These are phyloP conservation scores for Xiphorhynchus elegans DNA, from an alignment of 2,113 vertebrate genomes.

Conservation along the genomic window DNA sequence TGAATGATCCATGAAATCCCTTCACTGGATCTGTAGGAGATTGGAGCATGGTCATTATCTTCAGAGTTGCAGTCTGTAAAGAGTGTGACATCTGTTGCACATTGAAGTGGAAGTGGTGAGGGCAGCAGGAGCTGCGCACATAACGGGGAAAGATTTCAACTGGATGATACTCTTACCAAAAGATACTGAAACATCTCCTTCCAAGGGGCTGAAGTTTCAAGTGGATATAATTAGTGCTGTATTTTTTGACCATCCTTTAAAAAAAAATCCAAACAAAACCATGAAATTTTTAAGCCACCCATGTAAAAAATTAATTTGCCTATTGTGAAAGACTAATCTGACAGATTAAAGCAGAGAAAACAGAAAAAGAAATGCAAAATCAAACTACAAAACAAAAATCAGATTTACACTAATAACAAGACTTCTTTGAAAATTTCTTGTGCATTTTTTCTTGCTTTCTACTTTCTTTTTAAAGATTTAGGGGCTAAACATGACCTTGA, in stretches of 20 bases:
- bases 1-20: background rate
- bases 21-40: background rate
- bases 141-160: background rate
- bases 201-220: background rate
- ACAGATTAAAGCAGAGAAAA: background rate
- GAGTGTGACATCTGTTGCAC: background rate
- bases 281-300: background rate
- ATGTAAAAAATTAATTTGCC: background rate
- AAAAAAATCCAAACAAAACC: background rate
- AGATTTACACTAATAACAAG: background rate
- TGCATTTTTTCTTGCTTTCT: background rate
- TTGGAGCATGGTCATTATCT: background rate
- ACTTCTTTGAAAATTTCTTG: background rate
- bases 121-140: background rate
- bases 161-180: background rate
- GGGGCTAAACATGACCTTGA: background rate
- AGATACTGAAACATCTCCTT: background rate
- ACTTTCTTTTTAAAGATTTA: background rate
- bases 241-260: background rate
- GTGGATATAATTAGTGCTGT: background rate
- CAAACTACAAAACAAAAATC: background rate
- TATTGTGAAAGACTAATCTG: background rate
- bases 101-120: background rate
- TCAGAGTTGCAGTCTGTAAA: background rate
- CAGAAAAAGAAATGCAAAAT: background rate